Base-by-base conservation (phyloP, 2,888 invertebrate genomes). In the Philopedon plagiatum region DNA sequence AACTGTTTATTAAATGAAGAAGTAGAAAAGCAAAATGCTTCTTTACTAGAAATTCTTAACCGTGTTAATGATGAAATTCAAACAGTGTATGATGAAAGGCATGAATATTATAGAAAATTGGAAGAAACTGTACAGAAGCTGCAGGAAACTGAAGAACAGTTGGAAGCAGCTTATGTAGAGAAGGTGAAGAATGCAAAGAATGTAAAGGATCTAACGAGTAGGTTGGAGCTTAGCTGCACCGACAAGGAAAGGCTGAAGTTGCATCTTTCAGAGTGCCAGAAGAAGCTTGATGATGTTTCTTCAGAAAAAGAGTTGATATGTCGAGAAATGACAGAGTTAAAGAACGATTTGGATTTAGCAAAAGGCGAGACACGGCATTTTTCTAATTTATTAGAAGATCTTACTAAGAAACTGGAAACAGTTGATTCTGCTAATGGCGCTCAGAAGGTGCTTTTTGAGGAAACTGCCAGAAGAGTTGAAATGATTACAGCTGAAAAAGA, bases 401-500 rank as follows among this genome's bases (percentile, higher is more conserved):
- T 51, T 21, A 51, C 5, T 7, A 29, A 39, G 49, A 39, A 56
- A 29, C 29, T 69, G 19, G 54, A 66, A 57, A 32, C 21, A 4
- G 2, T 26, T n/a, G 29, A 49, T 11, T 51, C 13, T 26, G 66
- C 67, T 32, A 69, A 34, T 13, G 64, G 49, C 11, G 15, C 13
- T 13, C 57, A 19, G 3, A 44, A 11, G n/a, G 46, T 51, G 44
- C 19, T 61, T 21, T 61, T 51, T 32, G 39, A 57, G 19, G 57
- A 73, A 44, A 39, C 66, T 21, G 7, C 34, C 13, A 49, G 57
- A 29, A 64, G 63, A 32, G 44, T 73, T 8, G 46, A 67, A 68
- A 34, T 13, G 1, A 15, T 49, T 9, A 15, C 44, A 2, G 26
- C 15, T 1, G 64, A 69, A 29, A 68, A 51, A 19, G 44, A 64